Evolutionary conservation across 2,797 vertebrate genomes (phyloP).

Genomic region (Chlorospingus semifuscus): DNA sequence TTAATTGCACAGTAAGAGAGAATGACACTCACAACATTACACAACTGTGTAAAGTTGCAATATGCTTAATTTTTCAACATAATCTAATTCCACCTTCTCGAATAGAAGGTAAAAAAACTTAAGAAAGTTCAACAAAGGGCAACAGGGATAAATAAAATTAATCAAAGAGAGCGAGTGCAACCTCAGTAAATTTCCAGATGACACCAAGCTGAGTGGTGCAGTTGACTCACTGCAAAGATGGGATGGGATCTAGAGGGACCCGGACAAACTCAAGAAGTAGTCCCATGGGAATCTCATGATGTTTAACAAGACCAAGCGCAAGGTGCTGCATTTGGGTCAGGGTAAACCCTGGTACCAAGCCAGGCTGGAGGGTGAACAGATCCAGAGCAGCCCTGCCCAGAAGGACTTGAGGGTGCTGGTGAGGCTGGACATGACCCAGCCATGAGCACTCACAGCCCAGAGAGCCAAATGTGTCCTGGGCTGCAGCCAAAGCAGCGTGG

Average conservation of each 20-base stretch:
- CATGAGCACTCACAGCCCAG: not conserved
- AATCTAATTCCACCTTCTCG: not conserved
- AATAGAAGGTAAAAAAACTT: not conserved
- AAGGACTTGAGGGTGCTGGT: not conserved
- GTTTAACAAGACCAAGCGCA: not conserved
- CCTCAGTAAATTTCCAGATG: not conserved
- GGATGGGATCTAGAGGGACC: not conserved
- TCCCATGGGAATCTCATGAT: not conserved
- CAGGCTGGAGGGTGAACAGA: not conserved
- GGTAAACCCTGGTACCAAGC: rapidly evolving
- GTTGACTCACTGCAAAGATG: not conserved
- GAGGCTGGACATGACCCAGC: not conserved
- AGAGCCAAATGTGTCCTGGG: rapidly evolving
- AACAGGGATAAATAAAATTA: not conserved
- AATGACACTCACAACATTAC: not conserved
- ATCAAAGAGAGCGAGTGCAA: not conserved
- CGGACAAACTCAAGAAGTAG: not conserved
- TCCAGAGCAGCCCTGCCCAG: not conserved
- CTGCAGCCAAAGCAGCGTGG: not conserved
- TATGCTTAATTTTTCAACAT: not conserved
- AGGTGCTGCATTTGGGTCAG: not conserved
- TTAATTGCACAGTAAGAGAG: not conserved
- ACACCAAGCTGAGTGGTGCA: not conserved
- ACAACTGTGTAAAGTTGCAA: not conserved
- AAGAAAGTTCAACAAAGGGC: not conserved